These are phyloP conservation scores for Goniozus legneri DNA, from an alignment of 1,140 invertebrate species.

Conservation along the genomic window DNA sequence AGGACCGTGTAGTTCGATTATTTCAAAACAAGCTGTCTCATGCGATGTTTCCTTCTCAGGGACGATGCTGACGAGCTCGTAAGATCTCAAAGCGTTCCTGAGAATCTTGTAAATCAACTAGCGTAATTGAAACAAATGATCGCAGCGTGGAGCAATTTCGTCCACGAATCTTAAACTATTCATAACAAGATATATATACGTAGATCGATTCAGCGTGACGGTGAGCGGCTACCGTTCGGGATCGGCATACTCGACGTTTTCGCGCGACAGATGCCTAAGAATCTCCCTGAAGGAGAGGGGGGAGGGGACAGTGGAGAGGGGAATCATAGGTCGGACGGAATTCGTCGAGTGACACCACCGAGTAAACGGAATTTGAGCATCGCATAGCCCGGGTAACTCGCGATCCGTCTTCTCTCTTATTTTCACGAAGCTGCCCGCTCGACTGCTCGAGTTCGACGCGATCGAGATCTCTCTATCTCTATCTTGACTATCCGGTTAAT, in stretches of 20 bases:
- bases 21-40: too few relatives aligned
- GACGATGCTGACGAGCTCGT: too few relatives aligned
- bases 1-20: too few relatives aligned
- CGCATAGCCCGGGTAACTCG: constrained; percentile 27
- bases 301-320: constrained; percentile 23
- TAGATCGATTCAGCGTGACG: neutral
- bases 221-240: neutral
- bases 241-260: neutral
- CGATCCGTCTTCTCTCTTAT: neutral
- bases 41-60: too few relatives aligned
- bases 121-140: too few relatives aligned
- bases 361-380: constrained; percentile 32
- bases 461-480: neutral
- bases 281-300: constrained; percentile 1
- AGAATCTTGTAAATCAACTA: too few relatives aligned
- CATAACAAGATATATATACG: neutral
- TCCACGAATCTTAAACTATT: neutral
- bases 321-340: constrained; percentile 22
- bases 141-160: neutral
- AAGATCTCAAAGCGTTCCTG: too few relatives aligned
- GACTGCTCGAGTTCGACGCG: neutral
- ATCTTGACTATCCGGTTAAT: neutral
- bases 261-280: too few relatives aligned
- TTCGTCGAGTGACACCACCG: constrained; percentile 28
- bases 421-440: neutral